phyloP scores from a whole-genome alignment of 2,888 invertebrate species.

The Tinea pellionella region DNA sequence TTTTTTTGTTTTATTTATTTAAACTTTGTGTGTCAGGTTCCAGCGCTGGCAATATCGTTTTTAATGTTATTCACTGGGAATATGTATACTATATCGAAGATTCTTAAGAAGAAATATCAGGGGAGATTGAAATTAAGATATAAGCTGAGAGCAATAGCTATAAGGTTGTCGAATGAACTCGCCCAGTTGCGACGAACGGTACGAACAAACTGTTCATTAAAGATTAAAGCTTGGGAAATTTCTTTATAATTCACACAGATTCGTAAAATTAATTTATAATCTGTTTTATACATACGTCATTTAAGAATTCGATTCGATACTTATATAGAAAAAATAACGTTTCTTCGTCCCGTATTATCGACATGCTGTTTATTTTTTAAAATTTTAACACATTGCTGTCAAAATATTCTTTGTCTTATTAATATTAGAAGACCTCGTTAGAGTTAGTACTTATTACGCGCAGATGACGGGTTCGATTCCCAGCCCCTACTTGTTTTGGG shows the following conservation, averaged over 20 bases:
- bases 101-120: conserved; percentile 85
- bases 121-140: conserved; percentile 71
- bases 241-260: not conserved
- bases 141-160: conserved; percentile 65
- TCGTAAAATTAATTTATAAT: too few relatives aligned
- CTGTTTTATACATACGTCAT: too few relatives aligned
- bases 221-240: not conserved
- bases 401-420: too few relatives aligned
- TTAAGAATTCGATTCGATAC: too few relatives aligned
- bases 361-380: too few relatives aligned
- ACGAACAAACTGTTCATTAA: not conserved
- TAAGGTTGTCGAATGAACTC: conserved; percentile 56
- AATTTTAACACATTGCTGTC: too few relatives aligned
- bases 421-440: too few relatives aligned
- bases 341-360: too few relatives aligned
- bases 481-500: too few relatives aligned
- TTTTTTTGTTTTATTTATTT: conserved; percentile 26
- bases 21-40: conserved; percentile 67
- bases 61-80: conserved; percentile 90
- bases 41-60: conserved; percentile 85
- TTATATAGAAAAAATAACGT: too few relatives aligned
- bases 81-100: conserved; percentile 85
- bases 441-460: too few relatives aligned
- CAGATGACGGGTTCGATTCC: too few relatives aligned
- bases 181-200: conserved; percentile 50